Evolutionary conservation across 2,113 vertebrate genomes (phyloP), one percentile per base, ranked within the genome.

Genomic region (Hemiprocne comata): DNA sequence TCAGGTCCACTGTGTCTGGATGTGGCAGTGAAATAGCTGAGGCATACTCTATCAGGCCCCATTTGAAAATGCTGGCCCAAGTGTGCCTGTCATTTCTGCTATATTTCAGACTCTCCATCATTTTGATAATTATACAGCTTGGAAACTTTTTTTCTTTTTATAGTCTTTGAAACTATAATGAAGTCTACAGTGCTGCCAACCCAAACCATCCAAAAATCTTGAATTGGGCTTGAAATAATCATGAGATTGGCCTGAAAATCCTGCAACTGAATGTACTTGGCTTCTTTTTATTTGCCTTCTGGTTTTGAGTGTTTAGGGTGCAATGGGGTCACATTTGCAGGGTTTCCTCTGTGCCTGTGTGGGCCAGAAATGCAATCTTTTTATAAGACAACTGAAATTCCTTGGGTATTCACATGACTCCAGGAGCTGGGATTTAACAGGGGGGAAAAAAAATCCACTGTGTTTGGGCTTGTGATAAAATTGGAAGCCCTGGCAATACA

Each of bases 111-210:
- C 86, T 94, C 93, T 91, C 95, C 95, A 96, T 96, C 96, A 97
- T 96, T 97, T 93, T 96, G 94, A 96, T 96, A 97, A 97, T 96
- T 96, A 97, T 81, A 97, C 92, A 90, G 85, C 94, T 94, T 96
- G 94, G 93, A 97, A 96, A 96, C 90, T 96, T 95, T 96, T 95
- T 97, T 97, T 93, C 95, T 96, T 97, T 97, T 96, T 97, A 96
- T 96, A 96, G 93, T 95, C 95, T 96, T 96, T 97, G 94, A 96
- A 95, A 96, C 94, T 94, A 94, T 95, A 97, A 97, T 96, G 93
- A 96, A 95, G 90, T 96, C 96, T 94, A 90, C 19, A 46, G 61
- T 1, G 58, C 77, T 97, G 96, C 95, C 93, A 95, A 95, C 92
- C 93, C 65, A 96, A 97, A 97, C 94, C 92, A 95, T 95, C 92